Conservation (phyloP, 2,888 invertebrate species). For the Plutella xylostella region DNA sequence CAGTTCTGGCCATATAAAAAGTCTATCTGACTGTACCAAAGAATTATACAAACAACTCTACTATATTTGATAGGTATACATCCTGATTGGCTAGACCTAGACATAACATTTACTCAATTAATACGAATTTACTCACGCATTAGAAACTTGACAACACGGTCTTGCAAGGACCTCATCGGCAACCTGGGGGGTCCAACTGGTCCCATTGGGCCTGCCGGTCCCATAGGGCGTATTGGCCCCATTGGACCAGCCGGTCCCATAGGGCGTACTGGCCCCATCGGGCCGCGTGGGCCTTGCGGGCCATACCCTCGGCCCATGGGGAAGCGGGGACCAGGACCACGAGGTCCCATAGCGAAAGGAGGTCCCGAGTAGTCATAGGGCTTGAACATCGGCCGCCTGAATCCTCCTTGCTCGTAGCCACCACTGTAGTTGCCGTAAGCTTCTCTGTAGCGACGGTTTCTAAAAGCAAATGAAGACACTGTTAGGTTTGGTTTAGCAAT, state of each 20-base stretch:
- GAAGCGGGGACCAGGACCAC: background rate
- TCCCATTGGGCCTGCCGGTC: constrained; percentile 20
- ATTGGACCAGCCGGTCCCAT: too few species aligned
- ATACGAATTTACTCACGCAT: constrained; percentile 28
- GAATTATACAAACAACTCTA: background rate
- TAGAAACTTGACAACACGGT: constrained; percentile 26
- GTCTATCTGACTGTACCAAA: background rate
- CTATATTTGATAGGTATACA: background rate
- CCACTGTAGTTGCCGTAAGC: constrained; percentile 43
- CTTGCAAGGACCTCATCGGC: constrained; percentile 16
- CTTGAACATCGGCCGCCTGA: background rate
- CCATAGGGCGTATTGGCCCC: constrained; percentile 1
- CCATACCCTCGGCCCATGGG: constrained; percentile 14
- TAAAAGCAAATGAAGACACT: too few species aligned
- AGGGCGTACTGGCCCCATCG: too few species aligned
- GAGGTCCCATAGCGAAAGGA: background rate
- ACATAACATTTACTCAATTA: background rate
- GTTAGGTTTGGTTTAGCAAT: too few species aligned
- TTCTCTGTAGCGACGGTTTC: constrained; percentile 35
- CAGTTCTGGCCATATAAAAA: background rate
- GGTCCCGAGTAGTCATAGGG: background rate
- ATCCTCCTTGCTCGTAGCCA: background rate
- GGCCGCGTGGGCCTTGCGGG: constrained; percentile 2
- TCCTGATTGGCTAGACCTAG: background rate
- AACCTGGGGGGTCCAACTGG: constrained; percentile 33